These are phyloP conservation scores for Odobenus rosmarus DNA, from an alignment of 2,113 vertebrate genomes.

Conservation along the genomic window DNA sequence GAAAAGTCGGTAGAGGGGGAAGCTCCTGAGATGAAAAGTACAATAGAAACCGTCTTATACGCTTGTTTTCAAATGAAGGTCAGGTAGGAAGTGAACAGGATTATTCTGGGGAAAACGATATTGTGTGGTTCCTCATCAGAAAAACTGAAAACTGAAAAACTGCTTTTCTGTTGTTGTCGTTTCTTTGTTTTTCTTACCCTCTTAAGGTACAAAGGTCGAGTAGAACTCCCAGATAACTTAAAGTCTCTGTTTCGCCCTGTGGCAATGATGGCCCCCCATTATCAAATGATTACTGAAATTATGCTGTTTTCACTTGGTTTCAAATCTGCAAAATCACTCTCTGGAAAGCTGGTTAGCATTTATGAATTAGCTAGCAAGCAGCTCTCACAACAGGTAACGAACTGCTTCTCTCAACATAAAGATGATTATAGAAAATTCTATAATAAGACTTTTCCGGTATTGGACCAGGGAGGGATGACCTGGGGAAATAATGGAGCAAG, in stretches of 20 bases:
- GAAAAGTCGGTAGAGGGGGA: background rate
- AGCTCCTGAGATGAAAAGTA: background rate
- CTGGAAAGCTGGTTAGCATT: constrained; percentile 81
- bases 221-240: constrained; percentile 84
- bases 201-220: constrained; percentile 78
- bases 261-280: constrained; percentile 84
- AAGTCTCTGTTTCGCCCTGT: constrained; percentile 84
- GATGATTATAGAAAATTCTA: background rate
- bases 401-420: background rate
- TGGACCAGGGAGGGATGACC: background rate
- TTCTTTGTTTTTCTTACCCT: constrained; percentile 48
- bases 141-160: background rate
- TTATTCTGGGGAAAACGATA: background rate
- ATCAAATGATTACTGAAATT: constrained; percentile 82
- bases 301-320: constrained; percentile 84
- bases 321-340: constrained; percentile 80
- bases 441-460: background rate
- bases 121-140: background rate
- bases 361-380: constrained; percentile 81
- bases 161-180: background rate
- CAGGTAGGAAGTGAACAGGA: background rate
- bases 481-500: background rate
- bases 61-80: background rate
- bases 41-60: background rate
- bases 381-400: constrained; percentile 83